These are phyloP conservation scores for Portevinia maculata DNA, from an alignment of 2,888 invertebrate genomes.

Conservation along the genomic window DNA sequence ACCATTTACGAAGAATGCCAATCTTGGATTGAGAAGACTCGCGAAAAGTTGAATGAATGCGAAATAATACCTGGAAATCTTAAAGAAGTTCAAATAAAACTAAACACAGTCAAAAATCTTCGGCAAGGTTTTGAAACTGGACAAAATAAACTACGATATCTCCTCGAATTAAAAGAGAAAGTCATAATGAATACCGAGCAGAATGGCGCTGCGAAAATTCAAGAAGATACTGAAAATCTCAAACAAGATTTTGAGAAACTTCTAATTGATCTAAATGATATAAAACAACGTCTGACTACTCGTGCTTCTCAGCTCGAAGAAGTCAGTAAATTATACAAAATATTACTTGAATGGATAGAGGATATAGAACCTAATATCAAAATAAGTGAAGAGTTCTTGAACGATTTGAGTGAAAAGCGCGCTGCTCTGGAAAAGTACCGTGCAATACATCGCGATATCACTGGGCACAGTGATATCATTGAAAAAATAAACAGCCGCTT, in stretches of 20 bases:
- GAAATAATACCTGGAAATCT: constrained; percentile 91
- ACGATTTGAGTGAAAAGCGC: constrained; percentile 95
- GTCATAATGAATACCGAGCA: constrained; percentile 96
- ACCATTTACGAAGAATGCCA: constrained; percentile 96
- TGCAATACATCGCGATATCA: constrained; percentile 91
- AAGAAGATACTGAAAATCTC: constrained; percentile 94
- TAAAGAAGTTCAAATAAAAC: constrained; percentile 92
- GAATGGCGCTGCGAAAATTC: constrained; percentile 93
- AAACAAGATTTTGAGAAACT: constrained; percentile 96
- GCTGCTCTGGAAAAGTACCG: constrained; percentile 94
- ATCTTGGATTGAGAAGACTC: constrained; percentile 95
- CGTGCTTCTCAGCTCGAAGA: constrained; percentile 93
- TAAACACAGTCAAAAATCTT: constrained; percentile 93
- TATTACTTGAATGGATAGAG: constrained; percentile 93
- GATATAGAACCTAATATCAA: constrained; percentile 93
- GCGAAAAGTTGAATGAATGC: constrained; percentile 92
- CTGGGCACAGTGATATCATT: constrained; percentile 90
- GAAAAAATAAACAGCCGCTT: constrained; percentile 90
- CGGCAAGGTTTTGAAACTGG: constrained; percentile 97
- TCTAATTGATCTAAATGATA: constrained; percentile 90
- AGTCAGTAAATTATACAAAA: constrained; percentile 91
- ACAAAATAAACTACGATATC: constrained; percentile 92
- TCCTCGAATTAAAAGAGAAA: constrained; percentile 95
- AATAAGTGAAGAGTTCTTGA: constrained; percentile 88
- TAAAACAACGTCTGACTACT: constrained; percentile 88